Evolutionary conservation across 2,113 vertebrate genomes (phyloP), one percentile per base, ranked within the genome.

Genomic region (Lamprologus speciosus): DNA sequence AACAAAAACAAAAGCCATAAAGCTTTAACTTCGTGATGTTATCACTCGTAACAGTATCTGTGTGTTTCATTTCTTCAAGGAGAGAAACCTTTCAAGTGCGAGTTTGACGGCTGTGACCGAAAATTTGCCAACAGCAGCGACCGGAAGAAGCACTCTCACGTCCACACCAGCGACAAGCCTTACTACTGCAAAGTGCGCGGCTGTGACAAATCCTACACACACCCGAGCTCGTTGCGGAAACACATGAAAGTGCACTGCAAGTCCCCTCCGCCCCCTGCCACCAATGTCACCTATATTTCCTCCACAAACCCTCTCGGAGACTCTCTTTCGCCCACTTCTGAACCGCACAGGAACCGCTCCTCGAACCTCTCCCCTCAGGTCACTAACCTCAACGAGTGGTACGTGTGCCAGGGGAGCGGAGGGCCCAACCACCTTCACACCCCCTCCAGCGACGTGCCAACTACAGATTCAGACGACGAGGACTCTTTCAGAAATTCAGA

Each of bases 191-290:
- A 99, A 94, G 97, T 99, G 42, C 96, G 98, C 81, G 98, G 98
- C 90, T 99, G 98, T 68, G 98, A 99, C 97, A 99, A 99, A 85
- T 99, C 98, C 28, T 99, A 99, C 95, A 99, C 98, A 1, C 98
- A 99, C 92, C 98, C 98, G 16, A 99, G 98, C 95, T 99, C 98
- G 3, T 95, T 99, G 94, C 95, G 98, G n/a, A 99, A 99, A 84
- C 98, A 99, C 96, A 99, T 99, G 98, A 99, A 99, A 85, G 97
- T 99, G 83, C 98, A 99, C 90, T 99, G 98, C 98, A 99, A 99
- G 93, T 99, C 98, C 2, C 98, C 98, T 2, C 98, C 98, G 16
- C 97, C 96, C 85, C 96, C 97, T 33, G 97, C 98, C 45, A 95
- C 96, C 54, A 96, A 95, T 47, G 95, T 96, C 70, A 93, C 96